These are phyloP conservation scores for Alouatta palliata DNA, from an alignment of 2,113 vertebrate species.

Conservation along the genomic window DNA sequence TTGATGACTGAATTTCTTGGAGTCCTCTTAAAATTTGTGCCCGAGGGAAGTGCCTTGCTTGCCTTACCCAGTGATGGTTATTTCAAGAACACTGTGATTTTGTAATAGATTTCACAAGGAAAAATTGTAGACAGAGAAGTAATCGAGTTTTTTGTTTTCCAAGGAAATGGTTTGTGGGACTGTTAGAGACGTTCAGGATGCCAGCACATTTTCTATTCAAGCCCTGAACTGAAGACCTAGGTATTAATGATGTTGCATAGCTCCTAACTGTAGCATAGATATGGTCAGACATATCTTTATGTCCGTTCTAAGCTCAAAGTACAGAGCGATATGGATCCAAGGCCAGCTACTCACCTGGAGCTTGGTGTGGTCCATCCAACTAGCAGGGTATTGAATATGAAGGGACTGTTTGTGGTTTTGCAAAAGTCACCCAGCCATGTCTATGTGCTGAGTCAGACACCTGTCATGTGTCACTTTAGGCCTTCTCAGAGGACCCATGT, in stretches of 20 bases:
- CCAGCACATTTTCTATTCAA: neutral
- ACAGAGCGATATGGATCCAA: neutral
- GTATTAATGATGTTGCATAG: neutral
- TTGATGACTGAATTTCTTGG: neutral
- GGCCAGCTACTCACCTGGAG: neutral
- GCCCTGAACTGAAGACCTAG: fast-evolving
- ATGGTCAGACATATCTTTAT: no score
- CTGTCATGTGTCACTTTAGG: neutral
- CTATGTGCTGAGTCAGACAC: neutral
- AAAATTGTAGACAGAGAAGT: neutral
- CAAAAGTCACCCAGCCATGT: neutral
- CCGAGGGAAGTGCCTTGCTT: neutral
- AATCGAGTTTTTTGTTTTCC: fast-evolving
- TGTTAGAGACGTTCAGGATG: neutral
- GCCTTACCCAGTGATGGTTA: no score
- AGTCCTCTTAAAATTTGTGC: neutral
- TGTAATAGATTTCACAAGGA: neutral
- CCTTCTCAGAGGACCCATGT: neutral
- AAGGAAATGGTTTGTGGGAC: neutral
- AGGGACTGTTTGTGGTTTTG: neutral
- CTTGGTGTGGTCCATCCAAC: no score
- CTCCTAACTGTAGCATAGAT: neutral
- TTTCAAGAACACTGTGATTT: neutral
- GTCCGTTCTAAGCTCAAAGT: neutral
- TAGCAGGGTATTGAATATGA: neutral